Evolutionary conservation across 2,113 vertebrate genomes (phyloP), one percentile per base, ranked within the genome.

Genomic region (Cebus imitator): DNA sequence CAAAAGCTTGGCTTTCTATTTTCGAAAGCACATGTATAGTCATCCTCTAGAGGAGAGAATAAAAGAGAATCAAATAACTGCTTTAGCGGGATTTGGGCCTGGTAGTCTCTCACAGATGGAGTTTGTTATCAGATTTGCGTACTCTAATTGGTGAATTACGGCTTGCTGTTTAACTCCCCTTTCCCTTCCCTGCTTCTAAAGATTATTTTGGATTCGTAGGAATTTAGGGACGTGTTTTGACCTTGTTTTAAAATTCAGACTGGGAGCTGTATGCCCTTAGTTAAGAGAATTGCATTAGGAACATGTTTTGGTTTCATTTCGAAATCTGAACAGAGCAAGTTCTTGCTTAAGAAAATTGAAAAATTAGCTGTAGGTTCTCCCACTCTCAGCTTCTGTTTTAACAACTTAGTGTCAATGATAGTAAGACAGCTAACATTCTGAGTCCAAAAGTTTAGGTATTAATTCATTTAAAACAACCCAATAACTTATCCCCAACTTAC

Each of bases 161-260:
- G 68, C n/a, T 40, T 57, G 57, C 40, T 78, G 35, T 50, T 87
- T 87, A 55, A 10, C 9, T 84, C 8, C 52, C 16, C 20, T 73
- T 75, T 61, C 0, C 21, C 0, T 17, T 66, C 20, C 43, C 27
- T 75, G 20, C n/a, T 58, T 91, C n/a, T 40, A 58, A 14, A 85
- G 78, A 48, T 82, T 87, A 35, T 83, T 95, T 83, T 50, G 92
- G 43, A 48, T 55, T 18, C 27, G 52, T 21, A 86, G 68, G 48
- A n/a, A 14, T 86, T 91, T 83, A 35, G 27, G 35, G 45, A 57
- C 37, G 25, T 95, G 23, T 95, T 96, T 89, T 90, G 87, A n/a
- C 23, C 72, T 94, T 92, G 25, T 90, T 91, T 94, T n/a, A 91
- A 91, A 96, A 72, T 40, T 35, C 11, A 40, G 48, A 57, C 27